A percentile compares a stretch with the other conserved stretches of the same genome.
Evolutionary conservation across 1,140 invertebrate species (phyloP).

Genomic region (Araneus ventricosus): DNA sequence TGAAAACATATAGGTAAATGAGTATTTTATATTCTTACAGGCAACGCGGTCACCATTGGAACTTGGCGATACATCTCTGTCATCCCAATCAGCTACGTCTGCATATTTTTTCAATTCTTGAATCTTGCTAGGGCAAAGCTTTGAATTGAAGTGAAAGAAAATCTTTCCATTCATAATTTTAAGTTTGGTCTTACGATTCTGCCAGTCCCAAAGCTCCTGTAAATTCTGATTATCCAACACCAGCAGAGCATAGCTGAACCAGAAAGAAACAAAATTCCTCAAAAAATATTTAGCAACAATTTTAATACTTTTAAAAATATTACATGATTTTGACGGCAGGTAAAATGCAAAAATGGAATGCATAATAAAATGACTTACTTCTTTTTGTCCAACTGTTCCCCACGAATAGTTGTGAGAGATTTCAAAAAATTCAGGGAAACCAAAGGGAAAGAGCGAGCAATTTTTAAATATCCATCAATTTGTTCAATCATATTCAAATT

Average conservation of each 20-base stretch:
- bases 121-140: conserved; percentile 91
- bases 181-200: conserved; percentile 81
- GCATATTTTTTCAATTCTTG: conserved; percentile 82
- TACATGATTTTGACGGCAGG: background rate
- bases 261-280: background rate
- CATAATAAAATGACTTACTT: conserved; percentile 79
- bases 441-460: conserved; percentile 89
- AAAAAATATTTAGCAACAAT: background rate
- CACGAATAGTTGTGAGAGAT: conserved; percentile 86
- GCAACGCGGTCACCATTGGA: conserved; percentile 94
- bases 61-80: conserved; percentile 88
- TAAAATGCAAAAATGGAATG: background rate
- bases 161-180: conserved; percentile 85
- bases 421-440: conserved; percentile 93
- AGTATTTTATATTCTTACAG: conserved; percentile 83
- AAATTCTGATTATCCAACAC: conserved; percentile 95
- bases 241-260: conserved; percentile 85
- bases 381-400: conserved; percentile 82
- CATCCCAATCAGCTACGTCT: conserved; percentile 82
- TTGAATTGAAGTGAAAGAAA: conserved; percentile 97
- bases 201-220: conserved; percentile 91
- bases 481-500: conserved; percentile 88
- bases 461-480: conserved; percentile 89
- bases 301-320: background rate
- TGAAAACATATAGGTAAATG: no score